These are phyloP conservation scores for Tympanoctomys barrerae DNA, from an alignment of 2,797 vertebrate species.

Conservation along the genomic window DNA sequence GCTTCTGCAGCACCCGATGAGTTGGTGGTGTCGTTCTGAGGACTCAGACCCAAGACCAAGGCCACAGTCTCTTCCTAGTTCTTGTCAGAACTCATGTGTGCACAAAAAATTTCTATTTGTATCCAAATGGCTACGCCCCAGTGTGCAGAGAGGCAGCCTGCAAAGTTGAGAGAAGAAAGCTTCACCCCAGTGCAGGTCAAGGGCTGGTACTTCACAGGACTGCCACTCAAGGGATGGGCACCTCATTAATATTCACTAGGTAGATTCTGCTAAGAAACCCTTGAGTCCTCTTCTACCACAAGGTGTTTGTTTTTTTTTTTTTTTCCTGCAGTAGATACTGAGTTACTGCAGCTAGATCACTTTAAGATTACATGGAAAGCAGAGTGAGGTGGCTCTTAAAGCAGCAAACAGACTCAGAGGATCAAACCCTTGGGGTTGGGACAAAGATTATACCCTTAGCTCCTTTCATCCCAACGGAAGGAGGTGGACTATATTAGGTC, in stretches of 20 bases:
- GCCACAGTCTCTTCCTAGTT: background rate
- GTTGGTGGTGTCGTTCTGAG: background rate
- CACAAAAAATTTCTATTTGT: background rate
- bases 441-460: background rate
- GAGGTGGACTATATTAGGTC: background rate
- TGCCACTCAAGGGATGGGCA: background rate
- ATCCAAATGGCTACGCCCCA: background rate
- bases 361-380: background rate
- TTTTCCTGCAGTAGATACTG: background rate
- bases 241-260: background rate
- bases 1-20: background rate
- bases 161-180: background rate
- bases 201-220: background rate
- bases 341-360: background rate
- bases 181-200: background rate
- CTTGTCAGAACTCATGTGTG: background rate
- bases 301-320: background rate
- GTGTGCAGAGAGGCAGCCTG: background rate
- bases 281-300: background rate
- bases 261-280: background rate
- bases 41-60: background rate
- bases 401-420: background rate
- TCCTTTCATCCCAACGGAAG: background rate
- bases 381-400: background rate
- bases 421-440: background rate